Evolutionary conservation across 2,113 vertebrate genomes (phyloP), one percentile per base, ranked within the genome.

Genomic region (Phrynosoma blainvillii): DNA sequence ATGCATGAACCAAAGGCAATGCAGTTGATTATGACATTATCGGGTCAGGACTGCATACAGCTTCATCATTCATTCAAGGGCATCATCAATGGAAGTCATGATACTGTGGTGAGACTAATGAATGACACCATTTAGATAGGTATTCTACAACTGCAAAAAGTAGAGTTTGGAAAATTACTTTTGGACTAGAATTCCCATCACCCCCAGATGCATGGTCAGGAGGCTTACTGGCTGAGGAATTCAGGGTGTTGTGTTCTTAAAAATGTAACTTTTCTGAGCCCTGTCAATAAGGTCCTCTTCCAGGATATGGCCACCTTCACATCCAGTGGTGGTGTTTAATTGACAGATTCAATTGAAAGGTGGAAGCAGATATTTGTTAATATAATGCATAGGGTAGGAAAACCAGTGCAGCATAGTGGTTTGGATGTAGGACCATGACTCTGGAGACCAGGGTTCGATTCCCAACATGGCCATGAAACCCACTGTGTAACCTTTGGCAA

Each of bases 21-120:
- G 20, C 23, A 11, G 6, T 11, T 8, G 30, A 85, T 40, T 62
- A 62, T 14, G 32, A 62, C 59, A 62, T 87, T 59, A 65, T 56
- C 74, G 59, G 20, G 66, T 16, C 18, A 52, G 27, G 65, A 85
- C 30, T 2, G 4, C 9, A 68, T 74, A 73, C 21, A 36, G 8
- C 10, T 79, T 68, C 27, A n/a, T 73, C 16, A 62, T 73, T 81
- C 78, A 81, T n/a, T 80, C 54, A 73, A 62, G 10, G 54, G 2
- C 75, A 90, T 88, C 88, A 92, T 42, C 18, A 94, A 78, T 81
- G 82, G 40, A 84, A 84, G 71, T 92, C 91, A 86, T 91, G 89
- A 90, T 92, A 93, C 93, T 91, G 90, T 91, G 85, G 91, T 88
- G 85, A 62, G 59, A 89, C 90, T 93, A 95, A 95, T 94, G 93